Base-by-base conservation (phyloP, 2,797 vertebrate genomes). In the Pangasius macronema region DNA sequence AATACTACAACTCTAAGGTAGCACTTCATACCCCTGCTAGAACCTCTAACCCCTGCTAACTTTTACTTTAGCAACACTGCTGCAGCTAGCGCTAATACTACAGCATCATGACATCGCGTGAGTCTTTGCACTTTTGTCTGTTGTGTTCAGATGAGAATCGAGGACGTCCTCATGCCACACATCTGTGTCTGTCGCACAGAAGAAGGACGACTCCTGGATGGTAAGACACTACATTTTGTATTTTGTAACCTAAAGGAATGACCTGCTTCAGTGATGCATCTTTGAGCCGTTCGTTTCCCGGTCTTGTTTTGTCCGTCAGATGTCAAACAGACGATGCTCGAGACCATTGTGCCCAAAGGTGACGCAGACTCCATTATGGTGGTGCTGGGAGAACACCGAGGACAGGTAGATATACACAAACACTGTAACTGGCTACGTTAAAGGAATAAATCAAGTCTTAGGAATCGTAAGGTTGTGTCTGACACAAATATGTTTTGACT, bases 1-100 rank as follows among this genome's bases (percentile, higher is more conserved):
- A 91, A 57, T 98, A 97, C 93, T 99, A 98, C 94, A 98, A 98
- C 92, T 96, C 96, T n/a, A 99, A 98, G 97, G 97, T 98, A 94
- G 4, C 53, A 11, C 10, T 20, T 55, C 7, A 73, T 6, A 3
- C 16, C 16, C 33, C 22, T 33, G 33, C 10, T 14, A 70, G 33
- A 65, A 4, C 3, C 27, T 3, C 61, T 8, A 65, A 13, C 1
- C 10, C 9, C 61, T 20, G 33, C 68, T 7, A 70, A 39, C 7
- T 33, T 7, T 14, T 77, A n/a, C 27, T 53, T 77, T 18, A 77
- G 49, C 27, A 9, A 39, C 59, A 79, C 3, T 1, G 6, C 57
- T 30, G 42, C 39, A 18, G 1, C 1, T 9, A 7, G n/a, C 22
- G 0, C 13, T 30, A 39, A 49, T 13, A 8, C 6, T 57, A 49